phyloP scores from a whole-genome alignment of 2,888 invertebrate genomes.

The Phymatocera aterrima region DNA sequence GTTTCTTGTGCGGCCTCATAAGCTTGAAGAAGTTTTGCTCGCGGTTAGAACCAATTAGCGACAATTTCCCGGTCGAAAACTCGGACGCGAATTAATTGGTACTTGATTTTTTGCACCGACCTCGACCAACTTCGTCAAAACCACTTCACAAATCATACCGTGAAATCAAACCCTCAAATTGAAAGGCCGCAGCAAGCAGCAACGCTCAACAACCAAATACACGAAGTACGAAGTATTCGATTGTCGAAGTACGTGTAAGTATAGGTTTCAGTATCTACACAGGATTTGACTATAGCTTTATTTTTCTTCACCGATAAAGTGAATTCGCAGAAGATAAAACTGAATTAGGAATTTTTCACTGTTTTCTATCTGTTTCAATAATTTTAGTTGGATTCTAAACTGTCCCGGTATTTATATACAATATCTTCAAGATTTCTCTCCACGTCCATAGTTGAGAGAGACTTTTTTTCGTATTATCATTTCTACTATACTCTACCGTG shows the following conservation, averaged over 20 bases:
- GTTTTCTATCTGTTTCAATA: too few species aligned
- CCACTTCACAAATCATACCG: conserved; percentile 35
- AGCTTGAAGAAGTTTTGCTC: neutral
- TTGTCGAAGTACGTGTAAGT: neutral
- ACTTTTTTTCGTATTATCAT: too few species aligned
- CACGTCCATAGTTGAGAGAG: too few species aligned
- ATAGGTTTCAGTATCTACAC: neutral
- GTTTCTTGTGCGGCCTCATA: neutral
- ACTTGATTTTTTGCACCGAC: conserved; percentile 45
- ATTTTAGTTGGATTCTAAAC: too few species aligned
- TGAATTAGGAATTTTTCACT: too few species aligned
- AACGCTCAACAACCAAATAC: conserved; percentile 12
- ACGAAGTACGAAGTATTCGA: conserved; percentile 24
- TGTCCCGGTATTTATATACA: too few species aligned
- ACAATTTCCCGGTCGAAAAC: conserved; percentile 33
- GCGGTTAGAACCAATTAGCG: conserved; percentile 45
- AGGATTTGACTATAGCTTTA: too few species aligned
- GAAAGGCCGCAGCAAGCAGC: conserved; percentile 14
- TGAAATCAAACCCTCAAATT: conserved; percentile 35
- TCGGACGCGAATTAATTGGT: conserved; percentile 42
- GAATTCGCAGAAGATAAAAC: too few species aligned
- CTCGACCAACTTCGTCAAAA: conserved; percentile 13
- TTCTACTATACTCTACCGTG: too few species aligned
- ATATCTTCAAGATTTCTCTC: too few species aligned
- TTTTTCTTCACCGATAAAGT: too few species aligned